Conservation (phyloP, 2,113 vertebrate genomes). For the Camarhynchus parvulus region DNA sequence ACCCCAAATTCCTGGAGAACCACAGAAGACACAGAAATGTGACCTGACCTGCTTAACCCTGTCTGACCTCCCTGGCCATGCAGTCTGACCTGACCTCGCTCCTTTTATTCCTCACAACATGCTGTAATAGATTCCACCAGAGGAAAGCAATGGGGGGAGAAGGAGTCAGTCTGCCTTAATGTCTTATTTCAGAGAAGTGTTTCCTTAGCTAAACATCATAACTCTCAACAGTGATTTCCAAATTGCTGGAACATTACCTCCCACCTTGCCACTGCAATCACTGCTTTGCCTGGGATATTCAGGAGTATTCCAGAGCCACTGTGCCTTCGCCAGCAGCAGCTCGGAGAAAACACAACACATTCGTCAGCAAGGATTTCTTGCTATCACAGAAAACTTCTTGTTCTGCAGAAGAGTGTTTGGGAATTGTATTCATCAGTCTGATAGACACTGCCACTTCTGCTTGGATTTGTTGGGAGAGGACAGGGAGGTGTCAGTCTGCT, state of each 20-base stretch:
- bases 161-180: background rate
- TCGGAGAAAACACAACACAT: background rate
- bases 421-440: background rate
- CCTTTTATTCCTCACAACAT: constrained; percentile 46
- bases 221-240: constrained; percentile 38
- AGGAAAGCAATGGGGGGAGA: background rate
- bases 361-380: background rate
- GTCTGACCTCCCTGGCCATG: constrained; percentile 55
- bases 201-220: constrained; percentile 40
- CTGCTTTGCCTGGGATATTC: background rate
- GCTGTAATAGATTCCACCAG: constrained; percentile 34
- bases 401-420: background rate
- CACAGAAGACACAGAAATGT: constrained; percentile 55
- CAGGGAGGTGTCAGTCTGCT: background rate
- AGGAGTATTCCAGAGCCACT: background rate
- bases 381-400: background rate
- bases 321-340: background rate
- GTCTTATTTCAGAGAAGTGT: constrained; percentile 45
- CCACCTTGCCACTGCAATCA: background rate
- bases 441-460: background rate
- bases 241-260: constrained; percentile 55
- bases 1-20: constrained; percentile 58
- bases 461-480: background rate
- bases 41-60: constrained; percentile 69
- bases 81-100: constrained; percentile 33